Evolutionary conservation across 2,888 invertebrate genomes (phyloP).

Genomic region (Microplitis deprimator): DNA sequence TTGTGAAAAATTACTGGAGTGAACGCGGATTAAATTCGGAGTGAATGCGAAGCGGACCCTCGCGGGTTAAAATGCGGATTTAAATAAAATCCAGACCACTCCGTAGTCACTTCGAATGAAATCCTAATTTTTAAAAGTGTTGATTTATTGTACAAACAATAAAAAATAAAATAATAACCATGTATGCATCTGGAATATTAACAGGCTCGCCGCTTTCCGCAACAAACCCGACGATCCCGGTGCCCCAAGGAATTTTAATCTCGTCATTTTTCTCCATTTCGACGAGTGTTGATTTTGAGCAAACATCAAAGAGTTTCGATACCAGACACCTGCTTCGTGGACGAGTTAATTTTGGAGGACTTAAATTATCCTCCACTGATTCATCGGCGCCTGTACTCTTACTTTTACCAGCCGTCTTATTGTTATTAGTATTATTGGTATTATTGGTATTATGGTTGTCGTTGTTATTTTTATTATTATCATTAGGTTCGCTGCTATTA

Average conservation of each 20-base stretch:
- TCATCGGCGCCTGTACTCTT: constrained; percentile 31
- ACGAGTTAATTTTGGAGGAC: constrained; percentile 42
- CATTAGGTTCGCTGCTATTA: not conserved
- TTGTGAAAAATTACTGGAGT: too few relatives aligned
- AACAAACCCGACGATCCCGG: constrained; percentile 95
- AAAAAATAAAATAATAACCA: constrained; percentile 73
- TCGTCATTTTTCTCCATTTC: constrained; percentile 95
- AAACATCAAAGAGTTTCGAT: constrained; percentile 95
- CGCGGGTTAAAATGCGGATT: too few relatives aligned
- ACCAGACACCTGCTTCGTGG: constrained; percentile 81
- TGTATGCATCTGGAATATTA: constrained; percentile 96
- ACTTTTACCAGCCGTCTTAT: not conserved
- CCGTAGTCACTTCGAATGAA: too few relatives aligned
- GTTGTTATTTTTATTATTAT: constrained; percentile 27
- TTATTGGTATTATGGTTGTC: constrained; percentile 27
- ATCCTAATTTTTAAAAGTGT: too few relatives aligned
- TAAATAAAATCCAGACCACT: too few relatives aligned
- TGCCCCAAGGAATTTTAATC: constrained; percentile 94
- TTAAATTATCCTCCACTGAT: not conserved
- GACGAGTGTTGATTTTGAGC: constrained; percentile 90
- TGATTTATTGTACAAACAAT: not conserved
- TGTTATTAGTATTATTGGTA: constrained; percentile 6
- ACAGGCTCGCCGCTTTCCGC: constrained; percentile 93
- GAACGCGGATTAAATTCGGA: too few relatives aligned
- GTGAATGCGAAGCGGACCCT: too few relatives aligned